Base-by-base conservation (phyloP, 2,888 invertebrate species). In the Drosophila macrothrix region DNA sequence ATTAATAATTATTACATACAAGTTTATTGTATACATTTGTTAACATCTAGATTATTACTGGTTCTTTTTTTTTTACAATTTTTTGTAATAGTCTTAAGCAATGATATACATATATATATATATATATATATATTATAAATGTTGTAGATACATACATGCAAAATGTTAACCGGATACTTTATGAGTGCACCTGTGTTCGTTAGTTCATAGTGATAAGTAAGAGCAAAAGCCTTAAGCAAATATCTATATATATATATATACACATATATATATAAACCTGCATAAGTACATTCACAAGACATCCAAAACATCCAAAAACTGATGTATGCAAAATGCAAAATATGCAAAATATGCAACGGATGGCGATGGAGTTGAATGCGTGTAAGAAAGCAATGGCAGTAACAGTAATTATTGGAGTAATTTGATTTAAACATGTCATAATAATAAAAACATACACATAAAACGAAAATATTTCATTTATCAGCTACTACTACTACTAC, bases 111-210 rank as follows among this genome's bases (percentile, higher is more conserved):
- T 60, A 60, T 43, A 53, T 22, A 37, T 10, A 54, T 5, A 62
- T 22, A 56, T 19, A 61, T 54, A 63, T 60, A 63, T 46, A 46
- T 37, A 56, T 28, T n/a, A 29, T 12, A n/a, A 58, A 43, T 16
- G 41, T 71, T 80, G 77, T 80, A 66, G 72, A 78, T 80, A 88
- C 39, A 79, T 63, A 64, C 68, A 72, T 75, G 67, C 39, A 69
- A 68, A 81, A 83, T 86, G 76, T 85, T 83, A 68, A 84, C 83
- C 90, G 88, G 90, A 90, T 90, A 89, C 90, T 83, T 83, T 84
- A 79, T 82, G 82, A 84, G 80, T 92, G 91, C 83, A 90, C 81
- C 88, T 92, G 91, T 91, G 91, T 90, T 92, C 92, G 91, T 84
- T 90, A 82, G 86, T 72, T 73, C 61, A 64, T 83, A 85, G 73